phyloP scores from a whole-genome alignment of 1,140 invertebrate genomes.

The Polypedilum pembai region DNA sequence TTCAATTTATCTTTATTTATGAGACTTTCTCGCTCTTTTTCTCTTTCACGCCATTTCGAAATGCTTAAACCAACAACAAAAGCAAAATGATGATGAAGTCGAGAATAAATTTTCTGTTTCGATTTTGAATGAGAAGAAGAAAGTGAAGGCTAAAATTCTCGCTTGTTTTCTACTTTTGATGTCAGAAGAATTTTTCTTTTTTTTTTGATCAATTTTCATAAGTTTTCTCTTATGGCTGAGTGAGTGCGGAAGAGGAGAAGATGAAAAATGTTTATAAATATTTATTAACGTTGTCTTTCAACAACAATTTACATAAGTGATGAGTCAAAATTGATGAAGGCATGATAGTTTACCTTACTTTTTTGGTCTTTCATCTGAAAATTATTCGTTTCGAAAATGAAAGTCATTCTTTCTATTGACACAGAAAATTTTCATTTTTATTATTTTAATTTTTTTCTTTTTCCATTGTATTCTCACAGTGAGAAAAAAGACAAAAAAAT shows the following conservation, averaged over 20 bases:
- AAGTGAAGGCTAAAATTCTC: constrained; percentile 34
- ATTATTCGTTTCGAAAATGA: neutral
- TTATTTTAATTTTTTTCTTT: neutral
- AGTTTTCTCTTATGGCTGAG: neutral
- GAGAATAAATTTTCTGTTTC: too few relatives aligned
- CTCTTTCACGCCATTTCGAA: constrained; percentile 35
- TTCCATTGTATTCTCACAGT: neutral
- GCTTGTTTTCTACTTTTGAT: constrained; percentile 47
- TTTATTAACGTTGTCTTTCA: neutral
- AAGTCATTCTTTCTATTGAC: neutral
- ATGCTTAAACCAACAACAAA: too few relatives aligned
- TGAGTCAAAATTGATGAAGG: too few relatives aligned
- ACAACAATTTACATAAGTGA: too few relatives aligned
- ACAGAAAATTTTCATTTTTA: neutral
- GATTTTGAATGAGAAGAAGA: too few relatives aligned
- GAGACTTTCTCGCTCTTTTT: constrained; percentile 33
- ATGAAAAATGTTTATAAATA: constrained; percentile 1
- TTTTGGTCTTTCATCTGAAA: too few relatives aligned
- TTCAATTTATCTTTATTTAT: neutral
- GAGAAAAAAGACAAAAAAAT: constrained; percentile 12
- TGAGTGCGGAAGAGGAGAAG: neutral
- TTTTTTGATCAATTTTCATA: constrained; percentile 16
- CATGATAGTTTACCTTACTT: too few relatives aligned
- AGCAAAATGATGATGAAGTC: too few relatives aligned
- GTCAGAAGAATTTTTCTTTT: constrained; percentile 29